phyloP scores from a whole-genome alignment of 1,140 invertebrate genomes.

The Ruditapes philippinarum region DNA sequence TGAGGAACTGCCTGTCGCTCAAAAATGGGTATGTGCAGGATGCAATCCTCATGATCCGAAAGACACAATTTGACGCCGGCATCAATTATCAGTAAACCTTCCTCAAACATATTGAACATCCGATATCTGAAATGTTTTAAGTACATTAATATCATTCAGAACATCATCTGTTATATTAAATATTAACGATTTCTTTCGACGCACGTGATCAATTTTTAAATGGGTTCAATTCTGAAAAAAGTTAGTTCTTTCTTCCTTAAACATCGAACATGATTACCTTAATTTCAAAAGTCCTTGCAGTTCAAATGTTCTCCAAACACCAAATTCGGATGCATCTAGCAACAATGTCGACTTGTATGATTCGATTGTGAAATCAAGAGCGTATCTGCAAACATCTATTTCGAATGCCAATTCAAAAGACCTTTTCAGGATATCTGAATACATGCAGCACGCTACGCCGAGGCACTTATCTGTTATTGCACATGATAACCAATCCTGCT shows the following conservation, averaged over 20 bases:
- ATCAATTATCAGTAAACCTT: background rate
- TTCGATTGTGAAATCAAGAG: background rate
- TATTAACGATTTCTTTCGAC: too few species aligned
- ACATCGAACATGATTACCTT: too few species aligned
- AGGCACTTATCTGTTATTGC: background rate
- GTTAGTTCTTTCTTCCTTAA: too few species aligned
- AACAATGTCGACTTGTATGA: background rate
- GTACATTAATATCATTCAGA: too few species aligned
- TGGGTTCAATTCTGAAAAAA: too few species aligned
- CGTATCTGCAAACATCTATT: background rate
- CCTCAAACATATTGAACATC: background rate
- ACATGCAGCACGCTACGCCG: background rate
- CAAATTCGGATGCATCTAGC: conserved; percentile 9
- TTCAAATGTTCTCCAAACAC: conserved; percentile 3
- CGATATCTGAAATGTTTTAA: conserved; percentile 35
- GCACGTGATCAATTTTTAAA: too few species aligned
- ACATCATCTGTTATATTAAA: too few species aligned
- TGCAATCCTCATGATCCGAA: conserved; percentile 1
- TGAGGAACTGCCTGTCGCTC: background rate
- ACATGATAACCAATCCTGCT: too few species aligned
- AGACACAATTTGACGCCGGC: background rate
- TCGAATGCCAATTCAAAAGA: background rate
- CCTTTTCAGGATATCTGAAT: background rate
- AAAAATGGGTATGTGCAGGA: background rate
- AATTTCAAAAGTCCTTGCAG: background rate